These are phyloP conservation scores for Microtus oregoni DNA, from an alignment of 2,113 vertebrate genomes.

Conservation along the genomic window DNA sequence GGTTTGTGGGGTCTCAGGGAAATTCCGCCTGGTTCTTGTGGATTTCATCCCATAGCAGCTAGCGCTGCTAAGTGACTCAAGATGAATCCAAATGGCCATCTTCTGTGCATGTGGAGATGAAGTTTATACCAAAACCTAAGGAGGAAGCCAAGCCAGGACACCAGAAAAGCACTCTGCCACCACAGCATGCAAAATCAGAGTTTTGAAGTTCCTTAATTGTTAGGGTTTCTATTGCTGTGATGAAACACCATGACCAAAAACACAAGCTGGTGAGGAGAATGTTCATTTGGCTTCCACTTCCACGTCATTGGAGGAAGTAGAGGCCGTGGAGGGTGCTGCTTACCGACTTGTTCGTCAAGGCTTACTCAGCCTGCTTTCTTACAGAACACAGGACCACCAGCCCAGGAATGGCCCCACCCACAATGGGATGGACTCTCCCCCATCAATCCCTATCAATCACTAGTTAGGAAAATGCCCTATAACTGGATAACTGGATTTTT, in stretches of 20 bases:
- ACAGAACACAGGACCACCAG: neutral
- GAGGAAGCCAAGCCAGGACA: neutral
- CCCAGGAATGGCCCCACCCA: neutral
- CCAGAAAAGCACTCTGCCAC: neutral
- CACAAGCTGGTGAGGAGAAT: neutral
- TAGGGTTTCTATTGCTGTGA: neutral
- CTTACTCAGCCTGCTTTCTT: neutral
- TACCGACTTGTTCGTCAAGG: neutral
- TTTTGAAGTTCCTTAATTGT: neutral
- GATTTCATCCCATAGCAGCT: neutral
- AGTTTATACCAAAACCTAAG: neutral
- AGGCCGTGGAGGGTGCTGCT: neutral
- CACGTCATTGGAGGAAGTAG: neutral
- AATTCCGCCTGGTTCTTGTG: neutral
- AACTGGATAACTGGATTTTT: neutral
- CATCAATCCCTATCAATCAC: no score
- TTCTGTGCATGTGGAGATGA: neutral
- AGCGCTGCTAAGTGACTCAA: neutral
- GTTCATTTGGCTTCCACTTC: neutral
- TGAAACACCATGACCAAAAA: neutral
- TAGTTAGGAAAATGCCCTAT: neutral
- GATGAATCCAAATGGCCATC: neutral
- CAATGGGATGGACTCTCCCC: neutral
- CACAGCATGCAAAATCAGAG: neutral
- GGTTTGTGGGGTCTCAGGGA: neutral